phyloP scores from a whole-genome alignment of 2,797 vertebrate species.

The Lepilemur septentrionalis region DNA sequence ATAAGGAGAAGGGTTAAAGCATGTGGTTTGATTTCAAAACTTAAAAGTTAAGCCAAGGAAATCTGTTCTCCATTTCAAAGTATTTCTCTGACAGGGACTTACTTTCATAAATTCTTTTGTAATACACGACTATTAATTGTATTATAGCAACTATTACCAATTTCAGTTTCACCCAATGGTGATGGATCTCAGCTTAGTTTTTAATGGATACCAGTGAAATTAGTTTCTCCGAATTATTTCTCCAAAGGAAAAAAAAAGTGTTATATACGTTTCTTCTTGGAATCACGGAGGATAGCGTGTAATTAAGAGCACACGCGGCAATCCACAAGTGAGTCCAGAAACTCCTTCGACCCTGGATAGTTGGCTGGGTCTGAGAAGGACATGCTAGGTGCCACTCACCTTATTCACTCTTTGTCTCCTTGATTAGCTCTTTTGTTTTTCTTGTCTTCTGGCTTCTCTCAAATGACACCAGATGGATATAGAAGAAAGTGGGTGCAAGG shows the following conservation, averaged over 20 bases:
- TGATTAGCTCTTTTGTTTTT: background rate
- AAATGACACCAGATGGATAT: background rate
- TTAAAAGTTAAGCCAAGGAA: background rate
- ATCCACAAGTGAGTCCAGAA: background rate
- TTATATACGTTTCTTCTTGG: background rate
- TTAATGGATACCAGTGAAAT: background rate
- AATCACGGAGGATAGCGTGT: background rate
- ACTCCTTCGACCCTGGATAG: background rate
- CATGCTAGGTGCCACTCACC: background rate
- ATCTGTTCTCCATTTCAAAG: conserved; percentile 43
- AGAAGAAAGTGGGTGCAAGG: background rate
- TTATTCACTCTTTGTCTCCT: background rate
- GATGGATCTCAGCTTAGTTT: background rate
- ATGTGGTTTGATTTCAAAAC: background rate
- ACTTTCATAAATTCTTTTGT: background rate
- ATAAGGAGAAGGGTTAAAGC: background rate
- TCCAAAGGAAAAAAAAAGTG: background rate
- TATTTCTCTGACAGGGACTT: background rate
- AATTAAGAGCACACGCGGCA: background rate
- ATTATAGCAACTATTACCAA: background rate
- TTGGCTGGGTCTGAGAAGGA: background rate
- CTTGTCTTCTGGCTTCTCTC: background rate
- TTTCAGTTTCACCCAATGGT: background rate
- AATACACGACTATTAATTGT: background rate
- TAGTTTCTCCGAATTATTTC: background rate